These are phyloP conservation scores for Cataglyphis cursor DNA, from an alignment of 2,888 invertebrate species.

Conservation along the genomic window DNA sequence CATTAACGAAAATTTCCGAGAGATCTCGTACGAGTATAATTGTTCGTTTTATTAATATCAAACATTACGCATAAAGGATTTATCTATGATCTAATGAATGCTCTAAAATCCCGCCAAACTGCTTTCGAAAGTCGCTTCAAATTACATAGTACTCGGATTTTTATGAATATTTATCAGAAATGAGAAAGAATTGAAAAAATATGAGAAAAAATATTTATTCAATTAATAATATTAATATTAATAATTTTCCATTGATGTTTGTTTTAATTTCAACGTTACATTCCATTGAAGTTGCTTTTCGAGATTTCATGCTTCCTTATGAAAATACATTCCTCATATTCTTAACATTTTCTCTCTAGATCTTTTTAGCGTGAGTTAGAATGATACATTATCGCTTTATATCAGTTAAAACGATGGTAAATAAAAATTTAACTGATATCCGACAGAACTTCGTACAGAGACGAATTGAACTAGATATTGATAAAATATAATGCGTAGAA, in stretches of 20 bases:
- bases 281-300: not conserved
- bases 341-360: not conserved
- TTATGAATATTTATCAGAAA: not conserved
- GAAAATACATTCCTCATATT: not conserved
- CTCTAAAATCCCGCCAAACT: not conserved
- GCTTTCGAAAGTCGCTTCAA: not conserved
- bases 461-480: constrained; percentile 19
- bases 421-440: not conserved
- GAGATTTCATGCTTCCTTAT: not conserved
- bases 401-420: not conserved
- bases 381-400: not conserved
- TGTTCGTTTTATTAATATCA: not conserved
- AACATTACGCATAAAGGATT: not conserved
- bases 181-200: not conserved
- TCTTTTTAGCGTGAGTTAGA: not conserved
- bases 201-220: not conserved
- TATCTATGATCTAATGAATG: not conserved
- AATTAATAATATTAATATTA: not conserved
- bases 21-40: constrained; percentile 1
- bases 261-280: not conserved
- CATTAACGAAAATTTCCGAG: constrained; percentile 21
- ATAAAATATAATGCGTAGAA: constrained; percentile 21
- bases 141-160: not conserved
- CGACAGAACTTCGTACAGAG: not conserved
- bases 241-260: not conserved